Evolutionary conservation across 2,113 vertebrate species (phyloP).

Genomic region (Aspidoscelis tigris): DNA sequence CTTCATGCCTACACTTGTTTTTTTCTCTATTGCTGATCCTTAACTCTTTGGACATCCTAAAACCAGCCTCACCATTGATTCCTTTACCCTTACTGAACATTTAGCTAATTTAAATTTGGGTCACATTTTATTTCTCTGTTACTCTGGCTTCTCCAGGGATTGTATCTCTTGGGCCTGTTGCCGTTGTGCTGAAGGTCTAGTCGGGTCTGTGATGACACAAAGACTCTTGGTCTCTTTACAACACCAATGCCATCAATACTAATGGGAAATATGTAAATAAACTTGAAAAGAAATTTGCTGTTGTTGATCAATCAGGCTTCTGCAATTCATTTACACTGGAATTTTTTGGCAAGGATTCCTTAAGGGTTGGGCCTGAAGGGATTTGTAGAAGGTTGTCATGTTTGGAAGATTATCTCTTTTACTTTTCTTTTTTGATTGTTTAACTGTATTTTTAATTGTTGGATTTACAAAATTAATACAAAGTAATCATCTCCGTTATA

Average conservation of each 20-base stretch:
- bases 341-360: not conserved
- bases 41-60: constrained; percentile 7
- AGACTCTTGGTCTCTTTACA: constrained; percentile 2
- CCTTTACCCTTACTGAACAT: constrained; percentile 7
- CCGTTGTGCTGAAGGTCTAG: not conserved
- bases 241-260: not conserved
- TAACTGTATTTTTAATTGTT: too few relatives aligned
- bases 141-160: constrained; percentile 13
- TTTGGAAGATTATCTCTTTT: not conserved
- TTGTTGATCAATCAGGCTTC: not conserved
- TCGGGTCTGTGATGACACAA: constrained; percentile 2
- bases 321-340: not conserved
- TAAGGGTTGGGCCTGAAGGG: not conserved
- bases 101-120: constrained; percentile 18
- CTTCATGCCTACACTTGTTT: not conserved
- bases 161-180: not conserved
- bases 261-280: constrained; percentile 41
- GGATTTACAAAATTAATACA: too few relatives aligned
- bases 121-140: constrained; percentile 9
- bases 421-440: too few relatives aligned
- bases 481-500: too few relatives aligned
- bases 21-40: constrained; percentile 33
- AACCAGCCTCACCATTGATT: not conserved
- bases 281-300: constrained; percentile 24
- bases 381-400: not conserved